phyloP scores from a whole-genome alignment of 2,888 invertebrate genomes.

The Alcis repandata region DNA sequence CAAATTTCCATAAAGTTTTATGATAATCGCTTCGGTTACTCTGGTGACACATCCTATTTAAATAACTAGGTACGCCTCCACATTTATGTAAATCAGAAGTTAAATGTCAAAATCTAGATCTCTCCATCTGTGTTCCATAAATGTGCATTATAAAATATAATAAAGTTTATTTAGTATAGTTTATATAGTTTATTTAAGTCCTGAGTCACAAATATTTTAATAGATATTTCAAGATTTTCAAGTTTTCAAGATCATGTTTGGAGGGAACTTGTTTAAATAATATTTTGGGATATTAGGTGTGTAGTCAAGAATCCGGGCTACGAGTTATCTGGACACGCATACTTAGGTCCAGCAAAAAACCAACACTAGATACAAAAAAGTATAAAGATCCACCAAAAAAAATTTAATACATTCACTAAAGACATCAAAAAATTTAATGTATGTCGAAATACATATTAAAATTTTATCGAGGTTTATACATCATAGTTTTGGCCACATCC shows the following conservation, averaged over 20 bases:
- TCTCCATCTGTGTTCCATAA: constrained; percentile 18
- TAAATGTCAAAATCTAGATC: constrained; percentile 47
- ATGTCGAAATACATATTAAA: too few species aligned
- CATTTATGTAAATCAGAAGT: constrained; percentile 35
- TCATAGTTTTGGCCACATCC: too few species aligned
- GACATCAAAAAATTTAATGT: too few species aligned
- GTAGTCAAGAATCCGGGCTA: background rate
- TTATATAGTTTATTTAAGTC: background rate
- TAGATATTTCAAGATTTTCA: constrained; percentile 4
- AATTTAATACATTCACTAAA: too few species aligned
- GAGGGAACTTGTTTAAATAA: background rate
- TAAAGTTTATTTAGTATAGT: too few species aligned
- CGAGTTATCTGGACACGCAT: background rate
- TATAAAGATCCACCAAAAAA: too few species aligned
- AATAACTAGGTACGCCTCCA: constrained; percentile 32
- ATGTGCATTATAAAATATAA: constrained; percentile 14
- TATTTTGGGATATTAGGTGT: too few species aligned
- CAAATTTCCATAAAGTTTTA: constrained; percentile 9
- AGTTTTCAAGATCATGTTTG: background rate
- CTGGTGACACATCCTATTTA: constrained; percentile 19
- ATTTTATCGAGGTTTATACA: too few species aligned
- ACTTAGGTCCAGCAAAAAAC: too few species aligned
- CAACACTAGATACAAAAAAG: too few species aligned
- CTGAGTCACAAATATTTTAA: constrained; percentile 14
- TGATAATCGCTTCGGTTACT: constrained; percentile 6